Evolutionary conservation across 1,140 invertebrate genomes (phyloP).

Genomic region (Harpegnathos saltator): DNA sequence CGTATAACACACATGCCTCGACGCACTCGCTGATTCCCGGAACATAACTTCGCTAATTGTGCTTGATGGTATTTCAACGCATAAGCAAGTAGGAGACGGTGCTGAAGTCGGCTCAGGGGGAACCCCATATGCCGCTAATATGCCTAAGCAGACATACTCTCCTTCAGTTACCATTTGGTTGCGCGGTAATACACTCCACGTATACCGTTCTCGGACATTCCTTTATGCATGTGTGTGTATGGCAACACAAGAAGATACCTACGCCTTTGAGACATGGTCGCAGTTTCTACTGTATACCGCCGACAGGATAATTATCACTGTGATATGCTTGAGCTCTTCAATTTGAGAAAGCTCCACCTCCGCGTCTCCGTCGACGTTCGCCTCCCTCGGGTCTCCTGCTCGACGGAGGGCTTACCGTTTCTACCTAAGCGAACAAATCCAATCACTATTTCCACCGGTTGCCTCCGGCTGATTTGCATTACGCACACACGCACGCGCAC

Average conservation of each 20-base stretch:
- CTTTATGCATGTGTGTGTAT: neutral
- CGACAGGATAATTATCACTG: conserved; percentile 67
- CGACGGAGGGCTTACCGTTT: conserved; percentile 13
- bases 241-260: conserved; percentile 17
- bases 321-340: conserved; percentile 54
- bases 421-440: conserved; percentile 52
- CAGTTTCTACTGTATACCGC: conserved; percentile 44
- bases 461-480: conserved; percentile 52
- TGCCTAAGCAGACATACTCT: conserved; percentile 5
- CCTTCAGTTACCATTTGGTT: neutral
- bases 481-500: neutral
- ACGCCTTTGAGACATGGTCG: conserved; percentile 16
- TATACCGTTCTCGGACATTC: neutral
- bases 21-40: conserved; percentile 1
- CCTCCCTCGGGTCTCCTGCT: neutral
- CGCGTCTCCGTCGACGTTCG: neutral
- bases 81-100: neutral
- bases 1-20: neutral
- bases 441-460: conserved; percentile 53
- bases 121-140: conserved; percentile 33
- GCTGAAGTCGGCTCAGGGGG: neutral
- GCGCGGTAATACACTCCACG: neutral
- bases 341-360: conserved; percentile 32
- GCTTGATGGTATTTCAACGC: conserved; percentile 28
- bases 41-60: conserved; percentile 47